These are phyloP conservation scores for Drosophila kanapiae DNA, from an alignment of 1,140 invertebrate genomes.

Conservation along the genomic window DNA sequence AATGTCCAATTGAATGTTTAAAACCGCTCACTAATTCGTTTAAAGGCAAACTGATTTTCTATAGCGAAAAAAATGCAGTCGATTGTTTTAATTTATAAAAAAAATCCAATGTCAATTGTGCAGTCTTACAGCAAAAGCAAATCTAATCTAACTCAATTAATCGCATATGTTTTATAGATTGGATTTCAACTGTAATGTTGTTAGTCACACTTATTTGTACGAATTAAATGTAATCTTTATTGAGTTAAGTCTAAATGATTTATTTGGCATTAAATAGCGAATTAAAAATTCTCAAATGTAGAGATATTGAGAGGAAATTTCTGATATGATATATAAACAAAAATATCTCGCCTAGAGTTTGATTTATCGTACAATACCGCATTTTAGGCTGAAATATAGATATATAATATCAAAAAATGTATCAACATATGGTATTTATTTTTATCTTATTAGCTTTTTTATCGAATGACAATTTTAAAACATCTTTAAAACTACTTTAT, in stretches of 20 bases:
- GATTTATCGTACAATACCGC: no score
- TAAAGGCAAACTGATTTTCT: neutral
- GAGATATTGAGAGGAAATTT: no score
- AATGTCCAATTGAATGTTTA: neutral
- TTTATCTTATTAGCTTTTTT: no score
- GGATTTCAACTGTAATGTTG: slow-evolving; percentile 1
- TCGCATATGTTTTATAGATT: neutral
- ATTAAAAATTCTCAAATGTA: no score
- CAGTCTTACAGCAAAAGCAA: slow-evolving; percentile 1
- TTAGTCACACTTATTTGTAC: neutral
- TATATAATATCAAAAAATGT: no score
- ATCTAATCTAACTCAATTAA: slow-evolving; percentile 14
- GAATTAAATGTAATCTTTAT: slow-evolving; percentile 11
- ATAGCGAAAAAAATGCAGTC: neutral
- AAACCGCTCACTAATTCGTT: neutral
- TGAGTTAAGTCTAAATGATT: slow-evolving; percentile 9
- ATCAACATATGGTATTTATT: no score
- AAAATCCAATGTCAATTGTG: neutral
- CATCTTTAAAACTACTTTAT: no score
- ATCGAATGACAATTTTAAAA: no score
- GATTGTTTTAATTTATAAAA: slow-evolving; percentile 3
- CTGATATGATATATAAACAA: no score
- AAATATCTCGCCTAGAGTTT: no score
- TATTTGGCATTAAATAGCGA: neutral
- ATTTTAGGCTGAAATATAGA: no score